Evolutionary conservation across 2,888 invertebrate species (phyloP).

Genomic region (Eurytoma californica): DNA sequence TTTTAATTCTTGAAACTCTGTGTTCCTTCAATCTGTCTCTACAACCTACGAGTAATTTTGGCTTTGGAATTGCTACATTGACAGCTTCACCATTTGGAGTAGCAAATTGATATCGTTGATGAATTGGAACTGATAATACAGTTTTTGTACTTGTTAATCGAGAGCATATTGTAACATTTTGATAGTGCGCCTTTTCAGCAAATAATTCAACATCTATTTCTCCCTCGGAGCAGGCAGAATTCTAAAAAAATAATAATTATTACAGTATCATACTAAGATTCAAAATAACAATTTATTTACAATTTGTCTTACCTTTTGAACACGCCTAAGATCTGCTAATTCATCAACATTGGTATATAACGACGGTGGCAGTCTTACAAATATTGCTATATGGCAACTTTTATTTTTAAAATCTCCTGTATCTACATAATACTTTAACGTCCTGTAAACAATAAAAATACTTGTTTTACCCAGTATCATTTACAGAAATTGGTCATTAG

Average conservation of each 20-base stretch:
- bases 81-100: constrained; percentile 58
- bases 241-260: constrained; percentile 58
- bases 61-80: constrained; percentile 62
- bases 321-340: constrained; percentile 68
- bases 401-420: constrained; percentile 59
- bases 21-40: constrained; percentile 64
- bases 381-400: constrained; percentile 65
- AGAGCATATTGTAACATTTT: constrained; percentile 67
- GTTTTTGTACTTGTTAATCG: constrained; percentile 53
- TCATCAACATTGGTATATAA: constrained; percentile 72
- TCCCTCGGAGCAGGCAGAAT: constrained; percentile 65
- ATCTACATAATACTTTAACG: constrained; percentile 63
- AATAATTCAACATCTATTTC: constrained; percentile 71
- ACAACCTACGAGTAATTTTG: constrained; percentile 68
- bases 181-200: constrained; percentile 66
- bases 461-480: constrained; percentile 10
- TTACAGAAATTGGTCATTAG: neutral
- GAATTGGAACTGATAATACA: constrained; percentile 65
- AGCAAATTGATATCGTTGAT: constrained; percentile 69
- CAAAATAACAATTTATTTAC: neutral
- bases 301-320: constrained; percentile 62
- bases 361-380: constrained; percentile 65
- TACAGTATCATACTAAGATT: constrained; percentile 3
- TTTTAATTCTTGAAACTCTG: constrained; percentile 64
- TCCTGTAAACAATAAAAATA: constrained; percentile 57